Percentiles rank a stretch among this genome's conserved stretches.
Conservation (phyloP, 1,140 invertebrate species). For the Cherax destructor region DNA sequence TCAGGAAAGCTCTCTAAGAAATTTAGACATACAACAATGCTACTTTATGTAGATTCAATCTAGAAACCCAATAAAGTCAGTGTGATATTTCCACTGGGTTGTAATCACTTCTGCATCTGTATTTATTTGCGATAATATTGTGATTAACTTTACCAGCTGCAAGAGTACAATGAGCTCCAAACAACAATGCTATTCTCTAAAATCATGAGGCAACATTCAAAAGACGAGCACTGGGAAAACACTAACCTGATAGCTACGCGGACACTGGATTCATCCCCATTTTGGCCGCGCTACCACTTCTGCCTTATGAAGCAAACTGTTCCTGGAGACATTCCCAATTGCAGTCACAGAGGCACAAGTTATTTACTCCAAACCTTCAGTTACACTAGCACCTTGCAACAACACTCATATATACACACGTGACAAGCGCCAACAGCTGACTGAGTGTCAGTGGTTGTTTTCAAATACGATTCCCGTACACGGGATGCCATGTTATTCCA, state of each 20-base stretch:
- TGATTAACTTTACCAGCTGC: neutral
- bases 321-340: neutral
- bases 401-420: neutral
- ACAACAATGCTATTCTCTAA: neutral
- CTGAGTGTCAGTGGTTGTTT: neutral
- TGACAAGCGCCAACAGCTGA: neutral
- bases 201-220: neutral
- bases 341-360: neutral
- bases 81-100: neutral
- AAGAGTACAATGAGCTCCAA: neutral
- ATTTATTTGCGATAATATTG: neutral
- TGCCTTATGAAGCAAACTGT: neutral
- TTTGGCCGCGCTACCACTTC: neutral
- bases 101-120: neutral
- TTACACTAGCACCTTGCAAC: conserved; percentile 8
- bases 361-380: neutral
- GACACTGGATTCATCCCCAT: conserved; percentile 12
- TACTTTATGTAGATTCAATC: no score
- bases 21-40: no score
- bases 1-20: no score
- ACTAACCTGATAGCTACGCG: neutral
- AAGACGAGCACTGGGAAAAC: neutral
- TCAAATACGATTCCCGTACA: neutral
- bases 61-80: no score
- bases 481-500: neutral